Conservation (phyloP, 2,797 vertebrate species). For the Synaphobranchus kaupii region DNA sequence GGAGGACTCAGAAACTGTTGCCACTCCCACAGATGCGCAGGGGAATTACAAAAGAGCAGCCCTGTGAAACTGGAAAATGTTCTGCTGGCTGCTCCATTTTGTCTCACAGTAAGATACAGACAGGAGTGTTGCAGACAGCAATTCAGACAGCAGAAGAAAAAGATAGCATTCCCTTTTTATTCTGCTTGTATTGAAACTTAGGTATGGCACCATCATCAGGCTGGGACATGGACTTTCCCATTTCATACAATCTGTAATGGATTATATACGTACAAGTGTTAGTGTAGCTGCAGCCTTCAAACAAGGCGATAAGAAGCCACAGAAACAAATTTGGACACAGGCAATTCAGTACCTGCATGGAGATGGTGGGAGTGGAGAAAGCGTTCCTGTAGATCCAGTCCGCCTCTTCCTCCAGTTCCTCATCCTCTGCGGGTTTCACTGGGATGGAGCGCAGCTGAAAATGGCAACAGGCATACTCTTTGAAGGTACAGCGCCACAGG, state of each 20-base stretch:
- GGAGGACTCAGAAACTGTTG: neutral
- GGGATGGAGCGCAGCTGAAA: constrained; percentile 87
- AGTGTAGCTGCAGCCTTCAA: neutral
- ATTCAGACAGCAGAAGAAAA: neutral
- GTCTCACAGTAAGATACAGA: neutral
- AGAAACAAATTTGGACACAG: neutral
- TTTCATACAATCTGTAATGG: neutral
- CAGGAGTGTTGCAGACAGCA: neutral
- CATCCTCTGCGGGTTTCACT: constrained; percentile 93
- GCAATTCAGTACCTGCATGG: constrained; percentile 84
- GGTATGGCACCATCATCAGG: neutral
- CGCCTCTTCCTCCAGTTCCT: constrained; percentile 95
- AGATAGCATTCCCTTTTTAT: neutral
- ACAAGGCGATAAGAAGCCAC: neutral
- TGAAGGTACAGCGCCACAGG: too few relatives aligned
- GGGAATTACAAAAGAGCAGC: neutral
- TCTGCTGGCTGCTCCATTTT: neutral
- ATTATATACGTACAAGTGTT: neutral
- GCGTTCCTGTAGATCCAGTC: constrained; percentile 99
- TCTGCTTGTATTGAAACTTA: neutral
- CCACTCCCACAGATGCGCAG: neutral
- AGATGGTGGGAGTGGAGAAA: constrained; percentile 95
- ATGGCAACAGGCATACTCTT: neutral
- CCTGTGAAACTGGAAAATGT: neutral
- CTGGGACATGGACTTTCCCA: neutral